Base-by-base conservation (phyloP, 2,888 invertebrate genomes). In the Amorpha juglandis region DNA sequence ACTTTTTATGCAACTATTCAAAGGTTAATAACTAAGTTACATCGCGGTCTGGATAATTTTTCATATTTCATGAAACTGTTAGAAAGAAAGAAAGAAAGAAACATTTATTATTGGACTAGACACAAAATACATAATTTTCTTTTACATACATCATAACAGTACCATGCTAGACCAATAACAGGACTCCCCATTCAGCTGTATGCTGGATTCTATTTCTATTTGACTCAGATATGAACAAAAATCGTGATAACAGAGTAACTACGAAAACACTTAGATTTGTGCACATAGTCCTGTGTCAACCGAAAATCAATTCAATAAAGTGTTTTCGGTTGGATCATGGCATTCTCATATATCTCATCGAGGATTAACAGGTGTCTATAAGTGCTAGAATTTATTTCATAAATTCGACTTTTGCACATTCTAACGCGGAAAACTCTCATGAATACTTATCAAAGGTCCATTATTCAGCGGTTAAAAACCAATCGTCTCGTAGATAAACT, bases 1-100 rank as follows among this genome's bases (percentile, higher is more conserved):
- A 35, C 16, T 65, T 63, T 65, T 55, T 47, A 58, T 58, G 35
- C 62, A 48, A 47, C 21, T 58, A 12, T 58, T 58, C 38, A 8
- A 42, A 38, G n/a, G 12, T 19, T 6, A 19, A 16, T 58, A 19
- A 38, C 7, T 0, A 58, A 58, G 11, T 58, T n/a, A 58, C 50
- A 12, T 58, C 33, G 8, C 6, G 16, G 19, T 19, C 12, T 38
- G 16, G n/a, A 19, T 11, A 3, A 19, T 55, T 55, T 58, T 58
- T 19, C 7, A 14, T 19, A 9, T 58, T 58, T 19, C 7, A 14
- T 19, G 19, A 9, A 50, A 19, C 19, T 16, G 11, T 4, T 58
- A 42, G 1, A 16, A n/a, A n/a, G n/a, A n/a, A n/a, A n/a, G n/a
- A n/a, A n/a, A n/a, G n/a, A n/a, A n/a, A n/a, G n/a, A n/a, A n/a